phyloP scores from a whole-genome alignment of 2,888 invertebrate species.

The Amphiduros pacificus region DNA sequence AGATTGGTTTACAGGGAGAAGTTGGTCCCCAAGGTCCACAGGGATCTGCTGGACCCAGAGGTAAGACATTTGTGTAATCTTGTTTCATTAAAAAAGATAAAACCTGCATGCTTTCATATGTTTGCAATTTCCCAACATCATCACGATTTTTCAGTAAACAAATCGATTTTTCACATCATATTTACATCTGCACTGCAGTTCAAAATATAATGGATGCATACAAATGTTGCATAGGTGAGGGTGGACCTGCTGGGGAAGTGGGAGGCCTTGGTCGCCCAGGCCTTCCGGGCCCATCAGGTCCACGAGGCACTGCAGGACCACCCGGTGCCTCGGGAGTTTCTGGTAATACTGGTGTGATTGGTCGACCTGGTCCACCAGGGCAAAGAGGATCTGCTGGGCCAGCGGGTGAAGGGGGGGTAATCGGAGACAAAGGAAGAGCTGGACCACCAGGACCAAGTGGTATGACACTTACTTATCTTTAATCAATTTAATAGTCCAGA shows the following conservation, averaged over 20 bases:
- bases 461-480: no score
- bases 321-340: no score
- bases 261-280: no score
- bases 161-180: no score
- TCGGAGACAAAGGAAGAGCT: slow-evolving; percentile 17
- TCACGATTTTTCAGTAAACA: no score
- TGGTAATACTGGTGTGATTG: slow-evolving; percentile 18
- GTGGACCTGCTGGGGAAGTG: slow-evolving; percentile 1
- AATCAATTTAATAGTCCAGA: no score
- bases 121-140: neutral
- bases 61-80: no score
- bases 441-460: slow-evolving; percentile 17
- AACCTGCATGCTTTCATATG: no score
- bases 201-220: neutral
- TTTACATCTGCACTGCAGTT: no score
- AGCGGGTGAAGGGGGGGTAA: slow-evolving; percentile 1
- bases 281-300: no score
- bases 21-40: slow-evolving; percentile 8
- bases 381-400: slow-evolving; percentile 9
- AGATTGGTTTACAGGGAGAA: no score
- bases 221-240: neutral
- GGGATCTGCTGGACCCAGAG: slow-evolving; percentile 4
- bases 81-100: no score
- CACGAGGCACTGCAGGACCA: slow-evolving; percentile 17
- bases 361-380: slow-evolving; percentile 18